Percentiles rank a stretch among this genome's conserved stretches.
These are phyloP conservation scores for Podotricha telesiphe DNA, from an alignment of 2,888 invertebrate genomes.

Conservation along the genomic window DNA sequence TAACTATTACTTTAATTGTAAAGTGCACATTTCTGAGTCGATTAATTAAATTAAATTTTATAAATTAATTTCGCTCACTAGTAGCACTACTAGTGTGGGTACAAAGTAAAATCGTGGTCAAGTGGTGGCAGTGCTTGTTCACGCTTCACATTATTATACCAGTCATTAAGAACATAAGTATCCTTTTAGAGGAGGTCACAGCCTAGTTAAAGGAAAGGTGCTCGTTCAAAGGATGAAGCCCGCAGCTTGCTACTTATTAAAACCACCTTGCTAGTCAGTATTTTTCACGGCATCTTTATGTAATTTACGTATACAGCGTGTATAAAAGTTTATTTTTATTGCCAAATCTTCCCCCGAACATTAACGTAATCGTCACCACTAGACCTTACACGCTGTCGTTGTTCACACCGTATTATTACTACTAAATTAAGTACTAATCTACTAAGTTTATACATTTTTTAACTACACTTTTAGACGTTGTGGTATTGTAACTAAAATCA, in stretches of 20 bases:
- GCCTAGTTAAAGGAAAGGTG: constrained; percentile 29
- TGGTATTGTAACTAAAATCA: no score
- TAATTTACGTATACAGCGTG: constrained; percentile 46
- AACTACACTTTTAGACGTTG: background rate
- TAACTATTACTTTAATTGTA: no score
- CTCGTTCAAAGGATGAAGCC: constrained; percentile 11
- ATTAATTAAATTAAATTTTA: background rate
- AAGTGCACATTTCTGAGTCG: no score
- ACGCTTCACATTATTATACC: constrained; percentile 25
- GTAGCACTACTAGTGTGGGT: background rate
- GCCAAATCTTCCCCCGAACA: constrained; percentile 70
- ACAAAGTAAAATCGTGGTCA: constrained; percentile 18
- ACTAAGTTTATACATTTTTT: background rate
- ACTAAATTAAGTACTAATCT: constrained; percentile 17
- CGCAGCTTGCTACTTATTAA: constrained; percentile 6
- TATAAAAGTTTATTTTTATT: constrained; percentile 76
- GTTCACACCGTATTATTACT: constrained; percentile 60
- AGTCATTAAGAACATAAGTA: constrained; percentile 26
- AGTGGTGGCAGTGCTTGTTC: constrained; percentile 18
- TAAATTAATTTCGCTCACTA: background rate
- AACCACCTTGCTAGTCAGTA: constrained; percentile 12
- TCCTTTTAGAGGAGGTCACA: constrained; percentile 26
- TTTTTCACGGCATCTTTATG: background rate
- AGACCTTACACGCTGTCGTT: constrained; percentile 57
- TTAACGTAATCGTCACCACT: constrained; percentile 71